Conservation (phyloP, 53 echinoderm and acorn worm genomes). For the Paelopatides confundens region DNA sequence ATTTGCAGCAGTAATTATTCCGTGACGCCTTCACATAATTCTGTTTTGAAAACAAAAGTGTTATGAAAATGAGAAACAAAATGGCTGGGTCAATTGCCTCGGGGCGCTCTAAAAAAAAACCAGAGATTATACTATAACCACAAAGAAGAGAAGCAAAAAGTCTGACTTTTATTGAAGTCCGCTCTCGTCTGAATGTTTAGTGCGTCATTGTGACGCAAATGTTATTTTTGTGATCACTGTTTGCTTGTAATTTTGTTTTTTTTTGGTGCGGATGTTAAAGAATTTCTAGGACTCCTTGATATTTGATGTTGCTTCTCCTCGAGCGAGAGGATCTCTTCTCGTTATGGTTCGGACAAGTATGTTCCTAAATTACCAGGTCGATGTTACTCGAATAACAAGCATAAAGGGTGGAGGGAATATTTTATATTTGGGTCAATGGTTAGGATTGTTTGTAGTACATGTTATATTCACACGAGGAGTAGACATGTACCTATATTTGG, state of each 20-base stretch:
- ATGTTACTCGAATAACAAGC: too few relatives aligned
- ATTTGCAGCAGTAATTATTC: constrained; percentile 9
- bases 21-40: constrained; percentile 15
- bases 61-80: constrained; percentile 19
- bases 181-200: constrained; percentile 29
- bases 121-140: neutral
- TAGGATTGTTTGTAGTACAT: too few relatives aligned
- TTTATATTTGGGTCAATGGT: too few relatives aligned
- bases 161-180: constrained; percentile 35
- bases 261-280: constrained; percentile 18
- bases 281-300: constrained; percentile 15
- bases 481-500: too few relatives aligned
- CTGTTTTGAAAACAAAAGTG: constrained; percentile 33
- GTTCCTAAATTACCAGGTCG: too few relatives aligned
- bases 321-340: neutral
- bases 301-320: neutral
- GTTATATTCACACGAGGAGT: too few relatives aligned
- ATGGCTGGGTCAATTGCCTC: constrained; percentile 32
- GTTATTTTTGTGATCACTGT: constrained; percentile 41
- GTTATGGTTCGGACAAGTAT: neutral
- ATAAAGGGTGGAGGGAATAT: too few relatives aligned
- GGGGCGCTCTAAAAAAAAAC: neutral
- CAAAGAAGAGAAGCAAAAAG: neutral
- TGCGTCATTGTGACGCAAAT: constrained; percentile 40
- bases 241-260: constrained; percentile 40